Conservation (phyloP, 2,797 vertebrate genomes). For the Heliangelus exortis region DNA sequence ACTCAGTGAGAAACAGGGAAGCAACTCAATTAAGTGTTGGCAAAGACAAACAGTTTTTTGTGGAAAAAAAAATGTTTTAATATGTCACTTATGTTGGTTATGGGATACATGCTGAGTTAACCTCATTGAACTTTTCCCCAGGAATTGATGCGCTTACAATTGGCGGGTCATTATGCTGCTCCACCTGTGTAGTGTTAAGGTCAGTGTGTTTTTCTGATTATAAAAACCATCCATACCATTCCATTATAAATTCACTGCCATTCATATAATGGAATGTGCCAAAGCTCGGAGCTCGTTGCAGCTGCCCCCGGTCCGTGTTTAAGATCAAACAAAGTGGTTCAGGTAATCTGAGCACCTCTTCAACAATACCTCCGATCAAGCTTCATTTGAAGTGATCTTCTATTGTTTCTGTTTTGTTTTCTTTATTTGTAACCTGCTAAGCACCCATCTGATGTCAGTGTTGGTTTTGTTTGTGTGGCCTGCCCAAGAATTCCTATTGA, state of each 20-base stretch:
- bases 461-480: constrained; percentile 17
- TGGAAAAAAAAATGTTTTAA: constrained; percentile 37
- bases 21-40: background rate
- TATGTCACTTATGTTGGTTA: constrained; percentile 66
- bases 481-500: background rate
- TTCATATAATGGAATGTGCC: constrained; percentile 86
- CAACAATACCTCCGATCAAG: background rate
- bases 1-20: background rate
- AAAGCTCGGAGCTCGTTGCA: constrained; percentile 56
- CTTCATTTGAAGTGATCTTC: constrained; percentile 40
- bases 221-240: constrained; percentile 83
- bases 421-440: background rate
- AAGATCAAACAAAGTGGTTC: constrained; percentile 30
- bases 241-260: constrained; percentile 82
- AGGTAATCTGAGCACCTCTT: constrained; percentile 55
- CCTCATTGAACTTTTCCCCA: constrained; percentile 92
- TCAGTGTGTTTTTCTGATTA: constrained; percentile 91
- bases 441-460: background rate
- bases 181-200: constrained; percentile 99
- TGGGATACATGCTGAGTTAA: constrained; percentile 85
- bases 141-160: constrained; percentile 95
- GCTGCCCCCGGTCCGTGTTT: constrained; percentile 48
- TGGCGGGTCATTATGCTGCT: constrained; percentile 98
- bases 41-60: background rate
- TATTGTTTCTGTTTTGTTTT: background rate